Percentiles rank a stretch among this genome's conserved stretches.
These are phyloP conservation scores for Emydoidea blandingii DNA, from an alignment of 2,797 vertebrate genomes.

Conservation along the genomic window DNA sequence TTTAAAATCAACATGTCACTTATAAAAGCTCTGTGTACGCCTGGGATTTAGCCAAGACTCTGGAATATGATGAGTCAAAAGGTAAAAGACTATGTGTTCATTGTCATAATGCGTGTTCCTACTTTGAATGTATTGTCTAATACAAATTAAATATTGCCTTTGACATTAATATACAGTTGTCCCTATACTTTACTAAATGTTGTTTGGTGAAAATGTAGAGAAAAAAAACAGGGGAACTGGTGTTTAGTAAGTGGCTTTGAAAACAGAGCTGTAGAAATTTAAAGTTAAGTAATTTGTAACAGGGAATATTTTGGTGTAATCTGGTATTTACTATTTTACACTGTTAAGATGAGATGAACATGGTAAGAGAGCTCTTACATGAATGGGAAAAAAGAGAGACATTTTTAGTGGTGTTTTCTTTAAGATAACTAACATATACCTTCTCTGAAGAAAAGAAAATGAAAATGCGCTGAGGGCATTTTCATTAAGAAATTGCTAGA, in stretches of 20 bases:
- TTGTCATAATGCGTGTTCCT: neutral
- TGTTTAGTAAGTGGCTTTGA: neutral
- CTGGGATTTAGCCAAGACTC: constrained; percentile 47
- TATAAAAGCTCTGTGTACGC: constrained; percentile 44
- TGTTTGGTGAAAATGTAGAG: neutral
- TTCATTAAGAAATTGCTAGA: neutral
- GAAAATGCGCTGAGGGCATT: neutral
- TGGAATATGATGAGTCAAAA: constrained; percentile 51
- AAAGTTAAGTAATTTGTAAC: neutral
- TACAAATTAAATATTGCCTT: neutral
- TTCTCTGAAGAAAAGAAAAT: constrained; percentile 21
- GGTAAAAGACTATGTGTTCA: neutral
- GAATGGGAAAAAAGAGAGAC: neutral
- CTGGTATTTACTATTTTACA: neutral
- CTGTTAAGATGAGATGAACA: neutral
- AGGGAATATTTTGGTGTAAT: neutral
- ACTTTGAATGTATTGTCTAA: neutral
- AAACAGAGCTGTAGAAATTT: neutral
- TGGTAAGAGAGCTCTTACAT: neutral
- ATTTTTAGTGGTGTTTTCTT: constrained; percentile 6
- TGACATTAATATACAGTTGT: neutral
- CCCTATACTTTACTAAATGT: neutral
- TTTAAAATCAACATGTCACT: constrained; percentile 57
- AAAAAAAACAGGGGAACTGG: neutral
- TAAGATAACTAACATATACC: neutral